Base-by-base conservation (phyloP, 1,140 invertebrate genomes). In the Galendromus occidentalis region DNA sequence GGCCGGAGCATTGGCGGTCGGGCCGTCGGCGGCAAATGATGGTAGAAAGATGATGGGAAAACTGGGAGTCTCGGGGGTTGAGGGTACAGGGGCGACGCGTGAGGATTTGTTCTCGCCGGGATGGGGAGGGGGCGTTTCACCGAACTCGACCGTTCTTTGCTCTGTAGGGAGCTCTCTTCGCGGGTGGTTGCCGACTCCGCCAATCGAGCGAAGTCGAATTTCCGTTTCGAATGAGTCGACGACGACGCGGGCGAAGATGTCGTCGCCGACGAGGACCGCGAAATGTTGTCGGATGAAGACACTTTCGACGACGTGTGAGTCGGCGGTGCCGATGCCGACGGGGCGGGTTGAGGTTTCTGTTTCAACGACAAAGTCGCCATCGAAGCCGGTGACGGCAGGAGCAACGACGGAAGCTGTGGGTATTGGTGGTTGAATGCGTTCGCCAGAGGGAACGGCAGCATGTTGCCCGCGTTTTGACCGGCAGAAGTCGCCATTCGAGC, bases 121-220 rank as follows among this genome's bases (percentile, higher is more conserved):
- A 59, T 45, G 1, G 20, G 64, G 12, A 25, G 14, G 29, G 20
- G 65, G 5, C 25, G 29, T 64, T 68, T 44, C 18, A 25, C 44
- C 17, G 33, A 17, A 9, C 25, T 33, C n/a, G 2, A 29, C 45
- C 64, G 18, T 42, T 59, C 41, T 42, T 65, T 18, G 47, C 64
- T 22, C 45, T 66, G 6, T 17, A 42, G 20, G 25, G 28, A n/a
- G 14, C 28, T 65, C n/a, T 68, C 22, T 18, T 67, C 47, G 14
- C 41, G 39, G 42, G 69, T 63, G 45, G 71, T 72, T 5, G 73
- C 73, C 0, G 73, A 74, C 55, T 73, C 71, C 9, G 73, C 73
- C 9, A 74, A 66, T 29, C 69, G 67, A 7, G 71, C 44, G 55
- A 74, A 74, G 59, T 74, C 73, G 59, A 74, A 74, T 51, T 70